Evolutionary conservation across 2,888 invertebrate species (phyloP), one percentile per base, ranked within the genome.

Genomic region (Thera britannica): DNA sequence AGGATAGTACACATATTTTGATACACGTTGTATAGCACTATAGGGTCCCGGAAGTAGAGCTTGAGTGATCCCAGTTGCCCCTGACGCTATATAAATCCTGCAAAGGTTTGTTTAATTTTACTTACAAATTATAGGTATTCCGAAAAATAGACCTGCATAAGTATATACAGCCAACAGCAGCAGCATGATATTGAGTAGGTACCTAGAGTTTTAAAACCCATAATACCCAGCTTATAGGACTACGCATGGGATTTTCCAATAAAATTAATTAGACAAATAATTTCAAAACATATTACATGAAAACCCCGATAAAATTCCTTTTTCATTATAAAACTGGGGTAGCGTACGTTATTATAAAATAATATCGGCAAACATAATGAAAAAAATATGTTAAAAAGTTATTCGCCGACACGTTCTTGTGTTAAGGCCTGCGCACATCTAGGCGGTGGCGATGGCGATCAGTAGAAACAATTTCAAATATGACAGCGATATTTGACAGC

Each of bases 351-450:
- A 65, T 65, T 56, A 58, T 52, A 46, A 62, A 59, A 62, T 62
- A 59, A 65, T 62, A 7, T 41, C 8, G 44, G 62, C 46, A 62
- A 62, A 69, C 38, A 67, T 61, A 35, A 38, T 58, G 49, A 58
- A 62, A 62, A 67, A 56, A 66, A 48, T 52, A 67, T 59, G 36
- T 54, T 36, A 58, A 67, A 68, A 73, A 46, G 48, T 63, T 72
- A 76, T 76, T 76, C 76, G 8, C 8, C 63, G 72, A 61, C 76
- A 76, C 72, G 76, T 72, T 62, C 62, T 48, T 56, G 70, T 70
- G 59, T 70, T 23, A 23, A 23, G 23, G 23, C 23, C 23, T 23
- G 23, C 23, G 23, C 23, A 23, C 23, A 23, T 23, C 23, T 23
- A 23, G 23, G 23, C 23, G 23, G 23, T 23, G 23, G 23, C 23